Evolutionary conservation across 2,113 vertebrate species (phyloP), one percentile per base, ranked within the genome.

Genomic region (Psophia crepitans): DNA sequence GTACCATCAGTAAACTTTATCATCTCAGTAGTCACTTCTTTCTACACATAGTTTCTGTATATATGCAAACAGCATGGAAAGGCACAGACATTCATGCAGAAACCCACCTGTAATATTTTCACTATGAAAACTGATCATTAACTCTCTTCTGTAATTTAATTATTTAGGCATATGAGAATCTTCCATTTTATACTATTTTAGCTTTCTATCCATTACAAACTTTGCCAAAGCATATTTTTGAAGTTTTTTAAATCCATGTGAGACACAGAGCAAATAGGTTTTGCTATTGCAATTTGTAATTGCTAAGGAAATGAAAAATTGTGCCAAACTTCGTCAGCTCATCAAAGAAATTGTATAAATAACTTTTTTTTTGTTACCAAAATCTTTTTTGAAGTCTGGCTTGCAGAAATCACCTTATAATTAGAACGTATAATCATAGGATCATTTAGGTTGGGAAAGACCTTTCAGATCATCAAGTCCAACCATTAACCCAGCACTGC

Each of bases 281-380:
- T 90, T 82, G 3, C 28, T 79, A 6, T 9, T 58, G 10, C 4
- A 49, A 65, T 30, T 78, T 66, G 32, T 69, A 96, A 90, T 92
- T 83, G 12, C 14, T 37, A 71, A 84, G 51, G 39, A 89, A 94
- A 84, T 39, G 20, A 94, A 95, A 97, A 79, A 84, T 65, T 44
- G 8, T 17, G 7, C 35, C 64, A 86, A 84, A 56, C 4, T 54
- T 74, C 60, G 17, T 74, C 56, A 93, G 23, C 11, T 84, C 46
- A 84, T 86, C 11, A 65, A 80, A 57, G 21, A 88, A 56, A 51
- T 3, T 18, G 4, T 26, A 3, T 33, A 88, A 80, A n/a, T n/a
- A n/a, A n/a, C n/a, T n/a, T n/a, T 8, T 13, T 63, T 89, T 58
- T 49, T 30, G 7, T 63, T 46, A 46, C 17, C 51, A 69, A 68